These are phyloP conservation scores for Leptodactylus fuscus DNA, from an alignment of 2,113 vertebrate species.

Conservation along the genomic window DNA sequence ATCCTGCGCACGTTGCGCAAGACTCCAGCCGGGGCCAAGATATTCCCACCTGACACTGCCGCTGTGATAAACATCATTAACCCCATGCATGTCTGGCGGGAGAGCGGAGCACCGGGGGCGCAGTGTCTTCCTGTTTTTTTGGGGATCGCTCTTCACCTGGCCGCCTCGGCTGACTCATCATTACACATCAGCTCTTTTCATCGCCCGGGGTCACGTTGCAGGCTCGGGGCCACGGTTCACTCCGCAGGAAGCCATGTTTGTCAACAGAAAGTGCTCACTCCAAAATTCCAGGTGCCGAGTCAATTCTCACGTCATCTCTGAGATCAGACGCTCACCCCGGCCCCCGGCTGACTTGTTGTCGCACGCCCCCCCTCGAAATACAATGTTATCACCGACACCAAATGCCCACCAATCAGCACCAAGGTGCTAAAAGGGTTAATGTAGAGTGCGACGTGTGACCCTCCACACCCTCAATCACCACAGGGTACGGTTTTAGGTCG, in stretches of 20 bases:
- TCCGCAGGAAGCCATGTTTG: neutral
- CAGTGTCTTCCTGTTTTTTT: too few relatives aligned
- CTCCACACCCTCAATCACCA: too few relatives aligned
- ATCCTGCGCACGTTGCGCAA: neutral
- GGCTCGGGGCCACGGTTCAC: neutral
- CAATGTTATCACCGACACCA: too few relatives aligned
- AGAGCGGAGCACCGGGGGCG: neutral
- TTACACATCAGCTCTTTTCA: neutral
- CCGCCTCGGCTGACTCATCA: neutral
- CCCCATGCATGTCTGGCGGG: neutral
- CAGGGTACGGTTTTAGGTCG: too few relatives aligned
- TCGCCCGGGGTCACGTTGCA: neutral
- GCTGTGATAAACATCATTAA: neutral
- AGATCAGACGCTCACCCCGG: too few relatives aligned
- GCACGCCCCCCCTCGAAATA: too few relatives aligned
- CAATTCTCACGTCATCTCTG: neutral
- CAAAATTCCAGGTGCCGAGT: neutral
- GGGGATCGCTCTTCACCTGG: neutral
- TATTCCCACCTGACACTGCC: slow-evolving; percentile 23
- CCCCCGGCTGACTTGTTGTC: too few relatives aligned
- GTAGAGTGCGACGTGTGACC: neutral
- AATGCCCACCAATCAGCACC: too few relatives aligned
- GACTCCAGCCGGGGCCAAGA: neutral
- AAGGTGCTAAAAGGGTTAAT: neutral
- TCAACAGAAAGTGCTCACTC: too few relatives aligned